Evolutionary conservation across 2,888 invertebrate species (phyloP).

Genomic region (Athetis lepigone): DNA sequence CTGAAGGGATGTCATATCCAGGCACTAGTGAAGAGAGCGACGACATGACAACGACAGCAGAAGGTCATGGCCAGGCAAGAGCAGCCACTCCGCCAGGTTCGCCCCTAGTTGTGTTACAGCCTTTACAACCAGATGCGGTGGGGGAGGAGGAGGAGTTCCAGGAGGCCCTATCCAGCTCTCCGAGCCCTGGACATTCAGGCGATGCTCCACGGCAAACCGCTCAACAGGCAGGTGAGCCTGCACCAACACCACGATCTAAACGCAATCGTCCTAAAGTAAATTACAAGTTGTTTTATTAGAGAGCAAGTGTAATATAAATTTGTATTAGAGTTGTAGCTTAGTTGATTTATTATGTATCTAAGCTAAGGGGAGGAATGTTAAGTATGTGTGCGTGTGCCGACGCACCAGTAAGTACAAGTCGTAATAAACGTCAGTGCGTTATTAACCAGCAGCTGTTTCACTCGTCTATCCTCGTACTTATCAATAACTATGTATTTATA

Average conservation of each 20-base stretch:
- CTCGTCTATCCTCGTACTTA: too few relatives aligned
- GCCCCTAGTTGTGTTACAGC: background rate
- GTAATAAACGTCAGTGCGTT: too few relatives aligned
- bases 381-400: conserved; percentile 18
- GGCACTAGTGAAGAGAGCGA: background rate
- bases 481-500: too few relatives aligned
- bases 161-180: conserved; percentile 3
- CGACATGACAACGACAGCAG: background rate
- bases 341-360: conserved; percentile 1
- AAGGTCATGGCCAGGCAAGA: background rate
- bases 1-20: background rate
- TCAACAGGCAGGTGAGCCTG: conserved; percentile 6
- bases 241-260: conserved; percentile 3
- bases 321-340: conserved; percentile 5
- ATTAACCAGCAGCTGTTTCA: too few relatives aligned
- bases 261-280: conserved; percentile 19
- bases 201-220: background rate
- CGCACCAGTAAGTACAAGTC: too few relatives aligned
- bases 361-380: conserved; percentile 13
- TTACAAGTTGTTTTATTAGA: conserved; percentile 15
- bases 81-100: background rate
- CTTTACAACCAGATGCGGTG: background rate
- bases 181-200: background rate
- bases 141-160: conserved; percentile 15
- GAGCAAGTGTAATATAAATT: background rate